phyloP scores from a whole-genome alignment of 2,797 vertebrate species.

The Diglossa cyanea region DNA sequence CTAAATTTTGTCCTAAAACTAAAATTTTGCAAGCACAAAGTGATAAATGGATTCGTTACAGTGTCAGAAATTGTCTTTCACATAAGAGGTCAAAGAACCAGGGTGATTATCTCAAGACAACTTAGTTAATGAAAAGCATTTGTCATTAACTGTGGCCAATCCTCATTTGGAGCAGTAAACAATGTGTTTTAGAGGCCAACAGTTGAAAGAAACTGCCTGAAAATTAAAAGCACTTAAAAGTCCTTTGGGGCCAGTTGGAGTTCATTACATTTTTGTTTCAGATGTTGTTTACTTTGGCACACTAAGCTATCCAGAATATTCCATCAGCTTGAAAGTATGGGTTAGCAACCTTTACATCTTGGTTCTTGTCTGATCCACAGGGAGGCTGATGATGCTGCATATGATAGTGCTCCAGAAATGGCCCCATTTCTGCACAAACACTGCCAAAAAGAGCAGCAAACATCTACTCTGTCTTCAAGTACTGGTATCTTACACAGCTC shows the following conservation, averaged over 20 bases:
- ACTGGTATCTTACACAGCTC: neutral
- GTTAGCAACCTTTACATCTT: neutral
- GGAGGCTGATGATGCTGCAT: neutral
- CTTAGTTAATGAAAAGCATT: neutral
- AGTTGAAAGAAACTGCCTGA: neutral
- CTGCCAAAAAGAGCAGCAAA: neutral
- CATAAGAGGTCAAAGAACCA: neutral
- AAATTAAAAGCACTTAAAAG: slow-evolving; percentile 25
- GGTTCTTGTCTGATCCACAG: neutral
- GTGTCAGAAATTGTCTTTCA: slow-evolving; percentile 23
- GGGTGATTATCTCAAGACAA: neutral
- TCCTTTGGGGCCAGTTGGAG: neutral
- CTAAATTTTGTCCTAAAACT: neutral
- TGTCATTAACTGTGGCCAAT: slow-evolving; percentile 20
- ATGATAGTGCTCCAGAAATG: neutral
- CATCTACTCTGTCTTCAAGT: neutral
- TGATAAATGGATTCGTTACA: neutral
- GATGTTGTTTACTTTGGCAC: neutral
- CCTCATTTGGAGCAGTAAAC: slow-evolving; percentile 38
- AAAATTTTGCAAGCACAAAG: neutral
- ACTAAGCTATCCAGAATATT: neutral
- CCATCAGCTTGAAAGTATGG: neutral
- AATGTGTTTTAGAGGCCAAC: slow-evolving; percentile 22
- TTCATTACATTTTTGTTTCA: slow-evolving; percentile 52
- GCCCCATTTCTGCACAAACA: neutral